A percentile compares a stretch with the other conserved stretches of the same genome.
phyloP scores from a whole-genome alignment of 2,888 invertebrate species.

The Harpalus rufipes region DNA sequence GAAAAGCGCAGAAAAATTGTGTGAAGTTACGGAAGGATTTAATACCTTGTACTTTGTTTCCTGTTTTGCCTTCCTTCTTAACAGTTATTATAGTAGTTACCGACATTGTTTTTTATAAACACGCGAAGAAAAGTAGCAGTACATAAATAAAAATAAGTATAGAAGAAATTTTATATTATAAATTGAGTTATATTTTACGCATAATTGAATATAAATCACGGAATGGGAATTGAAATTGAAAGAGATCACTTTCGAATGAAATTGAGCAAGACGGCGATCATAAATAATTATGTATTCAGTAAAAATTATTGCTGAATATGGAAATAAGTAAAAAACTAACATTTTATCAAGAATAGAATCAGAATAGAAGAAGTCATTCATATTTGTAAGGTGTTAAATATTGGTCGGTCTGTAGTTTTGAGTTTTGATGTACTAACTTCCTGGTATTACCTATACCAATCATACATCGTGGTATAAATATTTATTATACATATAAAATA shows the following conservation, averaged over 20 bases:
- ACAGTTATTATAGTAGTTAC: neutral
- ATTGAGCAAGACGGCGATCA: too few relatives aligned
- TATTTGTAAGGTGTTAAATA: too few relatives aligned
- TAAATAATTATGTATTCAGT: too few relatives aligned
- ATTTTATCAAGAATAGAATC: too few relatives aligned
- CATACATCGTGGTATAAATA: neutral
- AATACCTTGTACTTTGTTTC: slow-evolving; percentile 29
- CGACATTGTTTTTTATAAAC: neutral
- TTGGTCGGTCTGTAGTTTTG: too few relatives aligned
- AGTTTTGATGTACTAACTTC: too few relatives aligned
- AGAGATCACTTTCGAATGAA: neutral
- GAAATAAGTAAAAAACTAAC: too few relatives aligned
- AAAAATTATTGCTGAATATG: too few relatives aligned
- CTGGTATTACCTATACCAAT: too few relatives aligned
- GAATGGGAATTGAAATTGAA: neutral
- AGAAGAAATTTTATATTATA: neutral
- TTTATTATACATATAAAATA: neutral
- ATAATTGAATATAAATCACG: neutral
- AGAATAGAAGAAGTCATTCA: too few relatives aligned
- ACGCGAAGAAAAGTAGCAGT: neutral
- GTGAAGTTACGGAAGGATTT: slow-evolving; percentile 29
- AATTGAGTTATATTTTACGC: neutral
- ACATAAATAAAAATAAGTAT: neutral
- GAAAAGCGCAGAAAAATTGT: neutral
- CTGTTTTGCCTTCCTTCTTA: slow-evolving; percentile 23